Conservation (phyloP, 2,888 invertebrate species). For the Thera obeliscata region DNA sequence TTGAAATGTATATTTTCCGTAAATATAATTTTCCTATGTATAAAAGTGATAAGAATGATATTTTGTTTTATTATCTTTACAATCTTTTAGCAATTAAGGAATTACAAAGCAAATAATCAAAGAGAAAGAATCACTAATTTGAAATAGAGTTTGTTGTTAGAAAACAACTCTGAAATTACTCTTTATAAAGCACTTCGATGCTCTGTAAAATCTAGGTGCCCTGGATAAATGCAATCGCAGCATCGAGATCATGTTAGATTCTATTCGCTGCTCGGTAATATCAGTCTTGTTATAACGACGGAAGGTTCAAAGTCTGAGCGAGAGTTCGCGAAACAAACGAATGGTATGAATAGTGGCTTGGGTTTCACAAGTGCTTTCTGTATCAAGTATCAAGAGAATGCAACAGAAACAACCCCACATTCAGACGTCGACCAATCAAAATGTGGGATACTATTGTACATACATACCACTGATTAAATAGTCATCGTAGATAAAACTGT, state of each 20-base stretch:
- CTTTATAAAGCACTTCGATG: constrained; percentile 2
- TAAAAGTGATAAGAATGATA: constrained; percentile 32
- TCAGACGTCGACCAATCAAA: background rate
- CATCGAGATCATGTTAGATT: constrained; percentile 13
- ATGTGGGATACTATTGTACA: background rate
- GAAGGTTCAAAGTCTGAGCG: constrained; percentile 11
- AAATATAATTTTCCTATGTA: constrained; percentile 37
- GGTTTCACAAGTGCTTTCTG: constrained; percentile 8
- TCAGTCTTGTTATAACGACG: background rate
- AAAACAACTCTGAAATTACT: background rate
- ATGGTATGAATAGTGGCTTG: background rate
- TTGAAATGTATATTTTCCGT: constrained; percentile 40
- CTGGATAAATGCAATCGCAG: constrained; percentile 11
- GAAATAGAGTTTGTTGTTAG: background rate
- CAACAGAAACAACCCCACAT: background rate
- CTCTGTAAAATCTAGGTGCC: constrained; percentile 1
- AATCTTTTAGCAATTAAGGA: too few species aligned
- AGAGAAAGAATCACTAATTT: background rate
- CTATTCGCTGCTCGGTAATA: constrained; percentile 4
- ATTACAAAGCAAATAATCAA: background rate
- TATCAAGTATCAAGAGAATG: background rate
- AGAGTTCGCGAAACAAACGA: background rate
- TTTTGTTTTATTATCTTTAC: constrained; percentile 17
- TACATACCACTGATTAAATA: background rate
- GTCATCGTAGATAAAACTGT: background rate